phyloP scores from a whole-genome alignment of 2,888 invertebrate species.

The Philereme transversata region DNA sequence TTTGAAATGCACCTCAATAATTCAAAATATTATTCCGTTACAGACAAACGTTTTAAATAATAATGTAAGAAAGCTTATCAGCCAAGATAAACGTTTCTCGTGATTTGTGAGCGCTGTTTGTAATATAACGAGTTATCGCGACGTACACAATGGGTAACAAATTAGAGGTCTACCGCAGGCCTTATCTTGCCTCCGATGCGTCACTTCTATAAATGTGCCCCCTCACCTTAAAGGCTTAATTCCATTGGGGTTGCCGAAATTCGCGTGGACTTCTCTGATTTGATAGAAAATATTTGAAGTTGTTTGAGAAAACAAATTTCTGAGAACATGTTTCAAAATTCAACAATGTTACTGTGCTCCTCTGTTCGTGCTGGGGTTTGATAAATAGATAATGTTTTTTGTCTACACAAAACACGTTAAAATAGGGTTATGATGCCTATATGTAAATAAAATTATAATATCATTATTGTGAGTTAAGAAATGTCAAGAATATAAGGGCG shows the following conservation, averaged over 20 bases:
- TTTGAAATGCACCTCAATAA: constrained; percentile 2
- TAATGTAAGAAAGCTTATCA: constrained; percentile 36
- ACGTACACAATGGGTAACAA: constrained; percentile 71
- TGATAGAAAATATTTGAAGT: constrained; percentile 22
- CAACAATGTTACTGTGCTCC: too few species aligned
- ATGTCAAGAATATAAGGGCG: too few species aligned
- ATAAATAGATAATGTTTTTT: too few species aligned
- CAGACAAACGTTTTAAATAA: constrained; percentile 35
- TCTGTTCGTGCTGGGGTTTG: too few species aligned
- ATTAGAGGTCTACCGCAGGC: constrained; percentile 63
- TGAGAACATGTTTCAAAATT: too few species aligned
- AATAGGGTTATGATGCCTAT: too few species aligned
- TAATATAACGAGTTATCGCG: constrained; percentile 62
- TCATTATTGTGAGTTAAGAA: too few species aligned
- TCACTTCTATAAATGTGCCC: constrained; percentile 49
- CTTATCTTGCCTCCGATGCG: constrained; percentile 54
- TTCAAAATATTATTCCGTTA: constrained; percentile 12
- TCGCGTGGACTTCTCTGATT: constrained; percentile 30
- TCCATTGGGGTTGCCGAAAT: constrained; percentile 47
- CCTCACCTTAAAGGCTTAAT: constrained; percentile 55
- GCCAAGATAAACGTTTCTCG: constrained; percentile 35
- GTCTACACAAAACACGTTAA: too few species aligned
- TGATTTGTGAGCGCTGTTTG: constrained; percentile 46
- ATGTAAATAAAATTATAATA: too few species aligned
- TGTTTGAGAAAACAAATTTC: constrained; percentile 24